Conservation (phyloP, 2,888 invertebrate species). For the Napeogenes inachia region DNA sequence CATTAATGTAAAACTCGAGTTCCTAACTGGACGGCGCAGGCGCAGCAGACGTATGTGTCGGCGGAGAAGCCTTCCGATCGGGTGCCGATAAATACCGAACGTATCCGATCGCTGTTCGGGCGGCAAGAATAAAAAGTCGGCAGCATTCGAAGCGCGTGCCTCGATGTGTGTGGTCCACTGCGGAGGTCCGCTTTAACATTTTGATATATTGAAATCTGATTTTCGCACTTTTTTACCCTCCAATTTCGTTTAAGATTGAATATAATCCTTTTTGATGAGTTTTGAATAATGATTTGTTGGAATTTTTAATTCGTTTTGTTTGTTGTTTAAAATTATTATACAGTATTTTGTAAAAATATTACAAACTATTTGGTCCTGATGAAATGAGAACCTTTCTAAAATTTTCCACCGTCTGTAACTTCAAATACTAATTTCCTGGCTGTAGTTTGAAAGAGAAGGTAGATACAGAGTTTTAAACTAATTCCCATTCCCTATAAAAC, state of each 20-base stretch:
- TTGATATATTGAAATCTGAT: slow-evolving; percentile 71
- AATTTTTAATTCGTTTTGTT: slow-evolving; percentile 9
- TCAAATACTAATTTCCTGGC: too few relatives aligned
- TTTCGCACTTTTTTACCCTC: slow-evolving; percentile 59
- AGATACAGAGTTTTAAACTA: too few relatives aligned
- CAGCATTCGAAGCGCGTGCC: slow-evolving; percentile 85
- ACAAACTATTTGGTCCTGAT: too few relatives aligned
- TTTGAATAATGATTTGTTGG: slow-evolving; percentile 10
- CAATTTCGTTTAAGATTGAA: slow-evolving; percentile 28
- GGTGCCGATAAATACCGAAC: slow-evolving; percentile 65
- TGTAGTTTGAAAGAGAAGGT: too few relatives aligned
- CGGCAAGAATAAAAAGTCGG: slow-evolving; percentile 69
- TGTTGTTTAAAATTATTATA: too few relatives aligned
- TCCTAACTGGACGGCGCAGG: slow-evolving; percentile 60
- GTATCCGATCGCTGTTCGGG: slow-evolving; percentile 54
- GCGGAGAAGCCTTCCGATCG: slow-evolving; percentile 56
- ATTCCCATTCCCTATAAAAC: too few relatives aligned
- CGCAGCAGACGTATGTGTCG: slow-evolving; percentile 54
- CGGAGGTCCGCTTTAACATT: slow-evolving; percentile 70
- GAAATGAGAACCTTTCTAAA: too few relatives aligned
- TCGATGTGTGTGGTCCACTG: slow-evolving; percentile 84
- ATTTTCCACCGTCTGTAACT: too few relatives aligned
- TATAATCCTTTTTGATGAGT: slow-evolving; percentile 16
- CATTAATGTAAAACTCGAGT: slow-evolving; percentile 80
- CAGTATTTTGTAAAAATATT: too few relatives aligned